phyloP scores from a whole-genome alignment of 1,140 invertebrate species.

The Lysiphlebus fabarum region DNA sequence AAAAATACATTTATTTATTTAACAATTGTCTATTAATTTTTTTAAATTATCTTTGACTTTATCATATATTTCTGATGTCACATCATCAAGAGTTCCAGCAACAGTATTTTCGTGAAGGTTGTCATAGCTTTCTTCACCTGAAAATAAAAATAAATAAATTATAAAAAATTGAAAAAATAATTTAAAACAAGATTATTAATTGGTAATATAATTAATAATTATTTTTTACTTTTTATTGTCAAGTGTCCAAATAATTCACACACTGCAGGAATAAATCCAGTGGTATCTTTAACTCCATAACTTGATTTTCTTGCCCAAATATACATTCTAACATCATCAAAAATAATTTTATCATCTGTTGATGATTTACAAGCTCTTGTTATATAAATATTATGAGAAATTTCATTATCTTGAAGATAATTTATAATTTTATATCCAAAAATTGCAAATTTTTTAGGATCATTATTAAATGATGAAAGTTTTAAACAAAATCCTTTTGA shows the following conservation, averaged over 20 bases:
- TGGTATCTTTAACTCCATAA: conserved; percentile 56
- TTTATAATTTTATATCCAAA: conserved; percentile 54
- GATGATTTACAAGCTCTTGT: conserved; percentile 55
- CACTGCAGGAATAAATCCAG: conserved; percentile 60
- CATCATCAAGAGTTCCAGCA: no score
- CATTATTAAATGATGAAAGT: conserved; percentile 44
- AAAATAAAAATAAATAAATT: conserved; percentile 36
- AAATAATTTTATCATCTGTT: conserved; percentile 19
- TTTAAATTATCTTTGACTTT: no score
- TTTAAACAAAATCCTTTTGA: conserved; percentile 65
- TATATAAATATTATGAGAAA: conserved; percentile 69
- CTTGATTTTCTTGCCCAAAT: conserved; percentile 63
- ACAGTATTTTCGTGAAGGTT: conserved; percentile 33
- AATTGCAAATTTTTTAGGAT: conserved; percentile 40
- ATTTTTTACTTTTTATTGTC: conserved; percentile 59
- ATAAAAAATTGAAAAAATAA: conserved; percentile 20
- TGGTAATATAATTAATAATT: conserved; percentile 23
- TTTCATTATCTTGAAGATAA: conserved; percentile 57
- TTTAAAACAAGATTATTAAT: conserved; percentile 16
- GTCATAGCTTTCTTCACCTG: conserved; percentile 52
- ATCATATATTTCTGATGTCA: no score
- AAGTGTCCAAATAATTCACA: conserved; percentile 71
- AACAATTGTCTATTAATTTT: no score
- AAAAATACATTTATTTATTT: no score
- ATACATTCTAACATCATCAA: conserved; percentile 57